Conservation (phyloP, 2,113 vertebrate species). For the Sialia sialis region DNA sequence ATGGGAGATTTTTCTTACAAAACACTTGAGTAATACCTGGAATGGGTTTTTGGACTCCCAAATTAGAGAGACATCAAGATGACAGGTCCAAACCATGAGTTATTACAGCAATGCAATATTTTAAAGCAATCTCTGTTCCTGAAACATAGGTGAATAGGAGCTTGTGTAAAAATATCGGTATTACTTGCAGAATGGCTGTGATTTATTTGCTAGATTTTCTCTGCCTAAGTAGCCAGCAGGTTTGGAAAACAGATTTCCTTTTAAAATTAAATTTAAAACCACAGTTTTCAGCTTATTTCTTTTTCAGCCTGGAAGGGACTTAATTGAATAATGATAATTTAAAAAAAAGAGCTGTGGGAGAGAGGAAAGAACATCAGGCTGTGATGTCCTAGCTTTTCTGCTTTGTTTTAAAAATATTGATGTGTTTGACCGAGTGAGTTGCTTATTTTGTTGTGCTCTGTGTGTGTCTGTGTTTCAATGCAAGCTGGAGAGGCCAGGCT, state of each 20-base stretch:
- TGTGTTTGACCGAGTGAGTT: neutral
- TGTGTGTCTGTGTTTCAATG: neutral
- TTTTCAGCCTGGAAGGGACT: neutral
- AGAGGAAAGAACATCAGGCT: neutral
- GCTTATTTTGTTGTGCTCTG: neutral
- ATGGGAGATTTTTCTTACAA: constrained; percentile 13
- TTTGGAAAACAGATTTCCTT: neutral
- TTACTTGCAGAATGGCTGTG: neutral
- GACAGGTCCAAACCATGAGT: constrained; percentile 5
- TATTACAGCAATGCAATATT: neutral
- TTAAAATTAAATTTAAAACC: neutral
- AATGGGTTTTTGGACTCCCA: constrained; percentile 22
- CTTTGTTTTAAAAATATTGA: neutral
- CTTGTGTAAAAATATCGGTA: neutral
- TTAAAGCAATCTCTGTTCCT: constrained; percentile 15
- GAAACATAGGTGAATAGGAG: neutral
- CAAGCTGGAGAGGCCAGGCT: neutral
- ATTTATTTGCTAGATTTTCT: constrained; percentile 7
- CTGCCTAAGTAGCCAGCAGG: neutral
- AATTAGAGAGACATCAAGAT: constrained; percentile 17
- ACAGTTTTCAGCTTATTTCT: neutral
- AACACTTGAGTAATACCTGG: neutral
- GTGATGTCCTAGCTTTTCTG: neutral
- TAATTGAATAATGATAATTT: neutral
- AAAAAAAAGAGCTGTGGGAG: neutral